A percentile compares a stretch with the other conserved stretches of the same genome.
Conservation (phyloP, 2,888 invertebrate species). For the Thereva nobilitata region DNA sequence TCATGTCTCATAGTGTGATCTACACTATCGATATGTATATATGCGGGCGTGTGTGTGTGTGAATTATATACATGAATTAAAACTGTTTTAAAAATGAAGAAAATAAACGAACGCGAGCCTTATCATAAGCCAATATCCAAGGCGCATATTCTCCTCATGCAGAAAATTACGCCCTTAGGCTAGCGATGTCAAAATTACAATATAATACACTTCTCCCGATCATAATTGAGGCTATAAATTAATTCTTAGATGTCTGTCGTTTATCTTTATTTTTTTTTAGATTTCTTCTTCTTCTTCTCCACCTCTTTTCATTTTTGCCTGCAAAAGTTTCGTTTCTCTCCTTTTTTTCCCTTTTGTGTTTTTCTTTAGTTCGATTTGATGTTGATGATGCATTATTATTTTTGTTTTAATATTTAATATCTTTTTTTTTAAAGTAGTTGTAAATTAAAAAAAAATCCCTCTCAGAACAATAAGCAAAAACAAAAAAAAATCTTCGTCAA, state of each 20-base stretch:
- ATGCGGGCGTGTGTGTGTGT: too few species aligned
- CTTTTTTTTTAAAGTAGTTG: conserved; percentile 1
- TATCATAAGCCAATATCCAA: too few species aligned
- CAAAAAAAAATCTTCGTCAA: neutral
- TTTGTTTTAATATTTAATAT: neutral
- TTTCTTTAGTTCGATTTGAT: neutral
- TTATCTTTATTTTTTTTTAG: conserved; percentile 2
- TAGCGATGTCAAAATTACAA: conserved; percentile 10
- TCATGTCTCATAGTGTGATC: too few species aligned
- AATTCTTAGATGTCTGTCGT: neutral
- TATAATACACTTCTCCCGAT: conserved; percentile 6
- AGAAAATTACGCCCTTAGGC: conserved; percentile 2
- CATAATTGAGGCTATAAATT: neutral
- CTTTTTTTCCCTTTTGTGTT: too few species aligned
- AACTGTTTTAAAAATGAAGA: too few species aligned
- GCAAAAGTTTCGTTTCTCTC: too few species aligned
- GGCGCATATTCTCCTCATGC: neutral
- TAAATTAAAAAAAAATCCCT: neutral
- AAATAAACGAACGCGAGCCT: too few species aligned
- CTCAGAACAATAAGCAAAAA: neutral
- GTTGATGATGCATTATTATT: neutral
- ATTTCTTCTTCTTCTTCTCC: neutral
- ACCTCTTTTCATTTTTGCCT: too few species aligned
- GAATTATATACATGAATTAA: too few species aligned
- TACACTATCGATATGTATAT: too few species aligned